A percentile compares a stretch with the other conserved stretches of the same genome.
These are phyloP conservation scores for Raphicerus campestris DNA, from an alignment of 2,113 vertebrate genomes.

Conservation along the genomic window DNA sequence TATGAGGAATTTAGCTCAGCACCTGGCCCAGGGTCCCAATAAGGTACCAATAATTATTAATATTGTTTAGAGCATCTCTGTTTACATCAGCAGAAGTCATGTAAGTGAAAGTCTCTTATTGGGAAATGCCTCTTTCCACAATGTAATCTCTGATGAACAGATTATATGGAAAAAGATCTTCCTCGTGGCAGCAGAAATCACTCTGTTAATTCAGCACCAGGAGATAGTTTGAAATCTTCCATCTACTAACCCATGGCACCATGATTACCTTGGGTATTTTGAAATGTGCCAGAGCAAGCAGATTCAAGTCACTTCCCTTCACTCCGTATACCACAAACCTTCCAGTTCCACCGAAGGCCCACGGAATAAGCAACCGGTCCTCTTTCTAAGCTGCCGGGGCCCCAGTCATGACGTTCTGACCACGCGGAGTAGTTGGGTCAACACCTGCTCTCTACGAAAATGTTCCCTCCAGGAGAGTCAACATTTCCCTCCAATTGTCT, in stretches of 20 bases:
- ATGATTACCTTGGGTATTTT: not conserved
- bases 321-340: not conserved
- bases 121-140: not conserved
- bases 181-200: not conserved
- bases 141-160: not conserved
- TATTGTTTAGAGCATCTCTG: not conserved
- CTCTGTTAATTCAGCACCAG: not conserved
- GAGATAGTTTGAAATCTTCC: not conserved
- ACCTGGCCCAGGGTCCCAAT: not conserved
- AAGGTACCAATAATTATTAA: not conserved
- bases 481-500: not conserved
- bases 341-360: not conserved
- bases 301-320: not conserved
- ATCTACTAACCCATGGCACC: not conserved
- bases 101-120: not conserved
- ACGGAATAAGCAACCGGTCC: not conserved
- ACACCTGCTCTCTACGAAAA: not conserved
- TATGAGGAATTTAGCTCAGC: not conserved
- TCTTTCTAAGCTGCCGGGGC: not conserved
- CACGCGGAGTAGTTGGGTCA: not conserved
- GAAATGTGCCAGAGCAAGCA: not conserved
- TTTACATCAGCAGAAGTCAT: not conserved
- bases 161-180: not conserved
- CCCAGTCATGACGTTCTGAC: not conserved
- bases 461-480: not conserved